Percentiles rank a stretch among this genome's conserved stretches.
These are phyloP conservation scores for Argyresthia goedartella DNA, from an alignment of 2,888 invertebrate genomes.

Conservation along the genomic window DNA sequence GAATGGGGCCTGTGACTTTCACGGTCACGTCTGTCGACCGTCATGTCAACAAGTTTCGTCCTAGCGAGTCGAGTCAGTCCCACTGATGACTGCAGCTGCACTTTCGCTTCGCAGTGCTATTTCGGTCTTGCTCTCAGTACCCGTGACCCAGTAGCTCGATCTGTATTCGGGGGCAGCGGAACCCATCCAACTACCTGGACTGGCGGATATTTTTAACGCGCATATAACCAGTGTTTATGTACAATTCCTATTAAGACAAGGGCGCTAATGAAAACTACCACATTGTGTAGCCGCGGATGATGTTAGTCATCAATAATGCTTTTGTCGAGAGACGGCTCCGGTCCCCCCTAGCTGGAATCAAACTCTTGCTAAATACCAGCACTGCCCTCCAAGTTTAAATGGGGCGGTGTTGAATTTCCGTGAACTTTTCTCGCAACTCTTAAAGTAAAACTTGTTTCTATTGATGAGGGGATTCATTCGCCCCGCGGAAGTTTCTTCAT, in stretches of 20 bases:
- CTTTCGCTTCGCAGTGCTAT: slow-evolving; percentile 27
- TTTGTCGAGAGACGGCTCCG: background rate
- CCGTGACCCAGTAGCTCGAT: slow-evolving; percentile 54
- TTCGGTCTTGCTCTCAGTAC: slow-evolving; percentile 27
- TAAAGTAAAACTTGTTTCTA: background rate
- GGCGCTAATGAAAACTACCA: background rate
- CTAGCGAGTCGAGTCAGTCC: background rate
- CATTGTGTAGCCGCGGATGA: background rate
- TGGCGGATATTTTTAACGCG: slow-evolving; percentile 24
- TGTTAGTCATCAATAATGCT: background rate
- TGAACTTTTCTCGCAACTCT: background rate
- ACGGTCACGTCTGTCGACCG: background rate
- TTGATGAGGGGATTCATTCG: background rate
- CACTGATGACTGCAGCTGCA: background rate
- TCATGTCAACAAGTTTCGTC: background rate
- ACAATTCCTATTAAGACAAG: background rate
- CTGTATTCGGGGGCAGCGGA: slow-evolving; percentile 38
- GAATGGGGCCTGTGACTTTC: background rate
- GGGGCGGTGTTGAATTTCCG: background rate
- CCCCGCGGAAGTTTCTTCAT: background rate
- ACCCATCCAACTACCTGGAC: slow-evolving; percentile 26
- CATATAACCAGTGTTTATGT: background rate
- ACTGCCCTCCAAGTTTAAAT: background rate
- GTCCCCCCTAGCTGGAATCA: background rate
- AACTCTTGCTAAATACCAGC: background rate